Percentiles rank a stretch among this genome's conserved stretches.
Conservation (phyloP, 1,140 invertebrate species). For the Papilio xuthus region DNA sequence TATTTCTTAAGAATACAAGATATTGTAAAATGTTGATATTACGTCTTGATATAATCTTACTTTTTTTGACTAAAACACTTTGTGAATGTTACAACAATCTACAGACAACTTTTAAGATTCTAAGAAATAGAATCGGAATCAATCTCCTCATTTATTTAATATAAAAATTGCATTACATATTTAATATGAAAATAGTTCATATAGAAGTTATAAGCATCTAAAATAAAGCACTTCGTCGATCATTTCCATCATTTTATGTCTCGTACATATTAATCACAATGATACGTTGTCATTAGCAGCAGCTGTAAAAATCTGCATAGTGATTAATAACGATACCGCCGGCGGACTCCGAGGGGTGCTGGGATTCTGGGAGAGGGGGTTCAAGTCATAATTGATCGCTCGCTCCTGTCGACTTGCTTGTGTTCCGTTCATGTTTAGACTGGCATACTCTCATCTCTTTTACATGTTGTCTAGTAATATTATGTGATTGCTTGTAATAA, state of each 20-base stretch:
- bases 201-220: background rate
- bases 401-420: constrained; percentile 5
- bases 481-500: too few relatives aligned
- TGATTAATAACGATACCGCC: constrained; percentile 27
- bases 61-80: too few relatives aligned
- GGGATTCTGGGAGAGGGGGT: background rate
- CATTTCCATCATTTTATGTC: background rate
- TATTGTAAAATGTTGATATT: background rate
- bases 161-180: too few relatives aligned
- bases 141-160: too few relatives aligned
- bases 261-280: constrained; percentile 33
- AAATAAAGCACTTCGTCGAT: background rate
- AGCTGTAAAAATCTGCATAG: constrained; percentile 33
- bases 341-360: background rate
- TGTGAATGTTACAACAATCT: too few relatives aligned
- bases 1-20: constrained; percentile 7
- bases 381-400: constrained; percentile 12
- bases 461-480: background rate
- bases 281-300: constrained; percentile 34
- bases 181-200: too few relatives aligned
- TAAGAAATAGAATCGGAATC: too few relatives aligned
- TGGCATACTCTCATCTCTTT: background rate
- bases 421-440: background rate
- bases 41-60: background rate
- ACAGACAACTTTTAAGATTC: too few relatives aligned